A percentile compares a stretch with the other conserved stretches of the same genome.
phyloP scores from a whole-genome alignment of 2,888 invertebrate species.

The Coleophora deauratella region DNA sequence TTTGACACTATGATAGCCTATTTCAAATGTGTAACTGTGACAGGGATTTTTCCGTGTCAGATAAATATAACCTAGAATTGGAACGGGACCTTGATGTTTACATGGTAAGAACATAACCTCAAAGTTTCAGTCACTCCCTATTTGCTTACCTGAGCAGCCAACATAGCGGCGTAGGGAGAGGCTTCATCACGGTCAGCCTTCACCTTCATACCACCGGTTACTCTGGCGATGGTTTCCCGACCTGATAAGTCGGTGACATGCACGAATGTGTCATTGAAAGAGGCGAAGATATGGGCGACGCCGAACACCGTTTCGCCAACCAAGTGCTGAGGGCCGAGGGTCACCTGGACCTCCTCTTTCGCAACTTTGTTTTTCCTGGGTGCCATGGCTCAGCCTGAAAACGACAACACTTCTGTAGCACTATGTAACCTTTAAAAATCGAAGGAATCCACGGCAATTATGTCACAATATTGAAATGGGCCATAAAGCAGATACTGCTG shows the following conservation, averaged over 20 bases:
- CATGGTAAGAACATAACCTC: constrained; percentile 32
- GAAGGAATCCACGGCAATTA: constrained; percentile 38
- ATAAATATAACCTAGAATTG: too few relatives aligned
- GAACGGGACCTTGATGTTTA: constrained; percentile 1
- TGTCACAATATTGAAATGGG: constrained; percentile 14
- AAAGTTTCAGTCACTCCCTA: constrained; percentile 12
- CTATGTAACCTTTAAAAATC: constrained; percentile 61
- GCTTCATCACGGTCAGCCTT: constrained; percentile 99
- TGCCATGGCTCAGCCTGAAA: constrained; percentile 84
- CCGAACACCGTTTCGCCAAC: constrained; percentile 99
- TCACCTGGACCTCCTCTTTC: constrained; percentile 97
- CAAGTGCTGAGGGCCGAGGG: constrained; percentile 95
- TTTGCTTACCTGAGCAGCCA: constrained; percentile 93
- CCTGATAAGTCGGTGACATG: constrained; percentile 99
- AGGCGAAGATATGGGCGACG: constrained; percentile 99
- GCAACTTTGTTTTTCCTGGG: constrained; percentile 97
- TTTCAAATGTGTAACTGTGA: too few relatives aligned
- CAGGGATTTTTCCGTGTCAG: too few relatives aligned
- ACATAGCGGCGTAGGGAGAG: constrained; percentile 99
- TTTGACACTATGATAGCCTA: too few relatives aligned
- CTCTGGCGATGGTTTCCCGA: constrained; percentile 93
- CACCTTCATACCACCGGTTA: constrained; percentile 99
- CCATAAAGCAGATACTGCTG: constrained; percentile 11
- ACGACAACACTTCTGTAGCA: constrained; percentile 56
- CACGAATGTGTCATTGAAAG: constrained; percentile 99